These are phyloP conservation scores for Mactra quadrangularis DNA, from an alignment of 1,140 invertebrate genomes.

Conservation along the genomic window DNA sequence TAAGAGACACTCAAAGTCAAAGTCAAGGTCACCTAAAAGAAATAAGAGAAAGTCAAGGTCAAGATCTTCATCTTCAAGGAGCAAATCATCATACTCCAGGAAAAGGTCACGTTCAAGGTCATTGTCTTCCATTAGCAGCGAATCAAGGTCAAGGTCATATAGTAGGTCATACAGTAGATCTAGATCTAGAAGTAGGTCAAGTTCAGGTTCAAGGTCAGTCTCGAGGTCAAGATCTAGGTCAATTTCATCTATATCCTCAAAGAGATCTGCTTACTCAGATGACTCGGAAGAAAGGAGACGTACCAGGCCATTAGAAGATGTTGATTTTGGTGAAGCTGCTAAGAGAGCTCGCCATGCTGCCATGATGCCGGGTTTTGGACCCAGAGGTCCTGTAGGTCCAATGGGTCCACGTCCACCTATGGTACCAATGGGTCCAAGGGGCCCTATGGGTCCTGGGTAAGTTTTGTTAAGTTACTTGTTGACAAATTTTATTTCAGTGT, in stretches of 20 bases:
- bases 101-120: slow-evolving; percentile 43
- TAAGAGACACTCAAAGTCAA: slow-evolving; percentile 27
- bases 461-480: neutral
- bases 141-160: slow-evolving; percentile 24
- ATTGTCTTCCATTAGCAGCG: slow-evolving; percentile 49
- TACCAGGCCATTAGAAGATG: slow-evolving; percentile 35
- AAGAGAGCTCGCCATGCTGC: slow-evolving; percentile 50
- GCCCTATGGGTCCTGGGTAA: slow-evolving; percentile 56
- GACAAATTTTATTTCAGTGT: too few relatives aligned
- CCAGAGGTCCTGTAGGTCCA: slow-evolving; percentile 34
- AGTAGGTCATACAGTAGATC: slow-evolving; percentile 42
- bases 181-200: slow-evolving; percentile 41
- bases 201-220: slow-evolving; percentile 45
- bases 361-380: slow-evolving; percentile 36
- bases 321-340: slow-evolving; percentile 58
- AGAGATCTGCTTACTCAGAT: slow-evolving; percentile 46
- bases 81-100: slow-evolving; percentile 36
- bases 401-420: slow-evolving; percentile 42
- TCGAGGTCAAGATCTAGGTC: slow-evolving; percentile 56
- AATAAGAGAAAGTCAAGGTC: slow-evolving; percentile 39
- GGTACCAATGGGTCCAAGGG: slow-evolving; percentile 51
- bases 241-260: slow-evolving; percentile 54
- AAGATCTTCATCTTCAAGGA: neutral
- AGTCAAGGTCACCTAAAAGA: slow-evolving; percentile 35
- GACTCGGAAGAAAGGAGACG: slow-evolving; percentile 51